Base-by-base conservation (phyloP, 2,888 invertebrate genomes). In the Coelopa pilipes region DNA sequence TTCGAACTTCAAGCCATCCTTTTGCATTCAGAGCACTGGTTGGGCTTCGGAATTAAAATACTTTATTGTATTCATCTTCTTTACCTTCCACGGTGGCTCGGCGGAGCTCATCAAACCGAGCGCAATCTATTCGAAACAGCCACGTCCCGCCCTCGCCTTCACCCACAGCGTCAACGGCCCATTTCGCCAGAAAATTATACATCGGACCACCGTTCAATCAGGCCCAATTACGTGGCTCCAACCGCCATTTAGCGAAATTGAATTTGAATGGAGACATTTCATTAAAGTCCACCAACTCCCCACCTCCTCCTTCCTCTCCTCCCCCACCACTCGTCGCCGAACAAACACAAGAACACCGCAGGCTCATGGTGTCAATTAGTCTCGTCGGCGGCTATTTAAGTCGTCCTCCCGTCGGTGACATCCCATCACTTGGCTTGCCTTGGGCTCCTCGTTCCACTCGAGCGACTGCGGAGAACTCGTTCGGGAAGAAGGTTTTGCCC, bases 291-390 rank as follows among this genome's bases (percentile, higher is more conserved):
- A 69, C n/a, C 45, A 63, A 11, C 59, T 50, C 57, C 45, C n/a
- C n/a, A n/a, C n/a, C n/a, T n/a, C n/a, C n/a, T n/a, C n/a, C n/a
- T n/a, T n/a, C n/a, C n/a, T n/a, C n/a, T n/a, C n/a, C n/a, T n/a
- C n/a, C n/a, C n/a, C n/a, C n/a, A n/a, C n/a, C 47, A 47, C 17
- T 9, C 46, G 67, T 34, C 65, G 49, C n/a, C 55, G 34, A 34
- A 67, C 67, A 34, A 47, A 67, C 11, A 21, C 19, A 53, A 15
- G 24, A 24, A 15, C 12, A 60, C 62, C 15, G 24, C 74, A 76
- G 73, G 47, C 77, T 76, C 76, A 77, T 74, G 78, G 74, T 70
- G 78, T 74, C 78, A 79, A 76, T 77, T 77, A 68, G 70, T 63
- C 49, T 55, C 34, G 4, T 34, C 34, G 34, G 34, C 34, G 34